Percentiles rank a stretch among this genome's conserved stretches.
phyloP scores from a whole-genome alignment of 2,888 invertebrate species.

The Standfussiana lucernea region DNA sequence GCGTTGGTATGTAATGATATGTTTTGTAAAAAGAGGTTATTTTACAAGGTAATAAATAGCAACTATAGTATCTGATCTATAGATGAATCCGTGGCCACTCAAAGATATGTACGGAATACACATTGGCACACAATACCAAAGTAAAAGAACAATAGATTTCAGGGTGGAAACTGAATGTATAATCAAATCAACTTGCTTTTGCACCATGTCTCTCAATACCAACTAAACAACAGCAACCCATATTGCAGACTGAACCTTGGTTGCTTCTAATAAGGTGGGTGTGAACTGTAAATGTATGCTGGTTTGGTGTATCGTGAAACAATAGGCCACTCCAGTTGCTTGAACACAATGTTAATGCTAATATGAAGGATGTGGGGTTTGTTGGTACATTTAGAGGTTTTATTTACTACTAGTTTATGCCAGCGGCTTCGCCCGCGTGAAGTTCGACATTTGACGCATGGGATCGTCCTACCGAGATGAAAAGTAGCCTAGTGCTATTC shows the following conservation, averaged over 20 bases:
- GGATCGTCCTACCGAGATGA: no score
- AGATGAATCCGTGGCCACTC: background rate
- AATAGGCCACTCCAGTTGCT: conserved; percentile 80
- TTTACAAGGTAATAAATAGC: no score
- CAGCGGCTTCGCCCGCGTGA: no score
- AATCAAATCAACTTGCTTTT: conserved; percentile 83
- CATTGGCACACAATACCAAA: conserved; percentile 44
- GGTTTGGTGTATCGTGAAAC: conserved; percentile 75
- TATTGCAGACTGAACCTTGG: conserved; percentile 63
- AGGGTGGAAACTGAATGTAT: conserved; percentile 79
- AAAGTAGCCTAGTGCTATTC: no score
- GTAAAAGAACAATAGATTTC: conserved; percentile 75
- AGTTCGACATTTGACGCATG: no score
- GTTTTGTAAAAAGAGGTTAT: no score
- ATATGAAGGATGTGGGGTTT: conserved; percentile 78
- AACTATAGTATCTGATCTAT: background rate
- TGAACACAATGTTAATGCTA: conserved; percentile 82
- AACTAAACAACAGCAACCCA: conserved; percentile 26
- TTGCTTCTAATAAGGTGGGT: conserved; percentile 29
- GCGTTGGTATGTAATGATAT: no score
- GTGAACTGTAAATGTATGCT: conserved; percentile 42
- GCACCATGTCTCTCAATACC: conserved; percentile 65
- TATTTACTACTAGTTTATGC: no score
- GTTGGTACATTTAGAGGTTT: conserved; percentile 69
- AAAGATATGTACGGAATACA: background rate